Evolutionary conservation across 2,888 invertebrate genomes (phyloP).

Genomic region (Pammene fasciana): DNA sequence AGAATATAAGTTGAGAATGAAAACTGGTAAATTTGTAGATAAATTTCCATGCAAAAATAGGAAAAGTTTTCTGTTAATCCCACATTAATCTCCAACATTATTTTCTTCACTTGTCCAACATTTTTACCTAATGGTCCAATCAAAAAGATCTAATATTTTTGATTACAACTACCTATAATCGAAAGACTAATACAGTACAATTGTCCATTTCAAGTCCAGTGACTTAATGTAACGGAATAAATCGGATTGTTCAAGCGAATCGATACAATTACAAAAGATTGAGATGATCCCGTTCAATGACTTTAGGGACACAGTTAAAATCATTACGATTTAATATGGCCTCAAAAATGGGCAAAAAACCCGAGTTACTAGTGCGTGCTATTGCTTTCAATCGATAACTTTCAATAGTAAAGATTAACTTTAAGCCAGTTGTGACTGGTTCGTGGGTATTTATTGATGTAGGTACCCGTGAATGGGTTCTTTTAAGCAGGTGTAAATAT

Average conservation of each 20-base stretch:
- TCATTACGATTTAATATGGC: conserved; percentile 28
- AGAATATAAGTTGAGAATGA: background rate
- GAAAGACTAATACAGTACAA: conserved; percentile 35
- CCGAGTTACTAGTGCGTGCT: conserved; percentile 8
- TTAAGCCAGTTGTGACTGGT: background rate
- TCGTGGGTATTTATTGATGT: background rate
- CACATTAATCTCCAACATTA: no score
- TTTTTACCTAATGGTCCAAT: conserved; percentile 5
- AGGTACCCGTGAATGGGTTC: background rate
- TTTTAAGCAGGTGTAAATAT: no score
- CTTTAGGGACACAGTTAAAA: conserved; percentile 10
- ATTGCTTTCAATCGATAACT: background rate
- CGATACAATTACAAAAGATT: conserved; percentile 32
- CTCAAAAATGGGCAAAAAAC: background rate
- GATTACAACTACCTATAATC: conserved; percentile 24
- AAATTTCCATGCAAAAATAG: no score
- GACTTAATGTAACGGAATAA: conserved; percentile 39
- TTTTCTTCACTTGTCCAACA: background rate
- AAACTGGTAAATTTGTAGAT: no score
- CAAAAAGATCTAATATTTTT: conserved; percentile 25
- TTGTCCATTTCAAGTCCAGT: conserved; percentile 33
- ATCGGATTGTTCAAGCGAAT: conserved; percentile 34
- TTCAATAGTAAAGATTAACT: no score
- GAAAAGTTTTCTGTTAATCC: no score
- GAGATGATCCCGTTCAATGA: conserved; percentile 34